Conservation (phyloP, 2,113 vertebrate species). For the Haplotaxodon microlepis region DNA sequence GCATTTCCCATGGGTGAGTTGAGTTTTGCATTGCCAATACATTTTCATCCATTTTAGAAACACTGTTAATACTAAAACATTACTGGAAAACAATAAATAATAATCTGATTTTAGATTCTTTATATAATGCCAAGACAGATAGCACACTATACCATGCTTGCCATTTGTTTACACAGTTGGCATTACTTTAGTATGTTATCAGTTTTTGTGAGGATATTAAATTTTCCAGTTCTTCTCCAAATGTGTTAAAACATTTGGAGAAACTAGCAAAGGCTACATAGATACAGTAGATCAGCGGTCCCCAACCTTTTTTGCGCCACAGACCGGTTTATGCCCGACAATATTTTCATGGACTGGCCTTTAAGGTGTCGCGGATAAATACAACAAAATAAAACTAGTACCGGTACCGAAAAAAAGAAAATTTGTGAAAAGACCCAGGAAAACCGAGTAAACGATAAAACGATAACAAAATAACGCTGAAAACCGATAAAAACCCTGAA, state of each 20-base stretch:
- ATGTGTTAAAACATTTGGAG: background rate
- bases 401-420: no score
- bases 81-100: background rate
- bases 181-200: background rate
- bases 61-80: background rate
- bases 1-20: constrained; percentile 92
- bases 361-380: no score
- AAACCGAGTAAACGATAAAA: no score
- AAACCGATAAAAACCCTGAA: no score
- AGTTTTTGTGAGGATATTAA: background rate
- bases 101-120: background rate
- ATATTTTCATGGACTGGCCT: no score
- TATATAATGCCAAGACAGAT: background rate
- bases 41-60: background rate
- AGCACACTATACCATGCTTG: background rate
- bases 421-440: no score
- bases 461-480: no score
- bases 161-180: background rate
- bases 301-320: no score
- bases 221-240: background rate
- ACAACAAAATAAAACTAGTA: no score
- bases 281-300: background rate
- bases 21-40: background rate
- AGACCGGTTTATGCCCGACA: no score
- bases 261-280: background rate